A percentile compares a stretch with the other conserved stretches of the same genome.
Conservation (phyloP, 2,797 vertebrate genomes). For the Helostoma temminkii region DNA sequence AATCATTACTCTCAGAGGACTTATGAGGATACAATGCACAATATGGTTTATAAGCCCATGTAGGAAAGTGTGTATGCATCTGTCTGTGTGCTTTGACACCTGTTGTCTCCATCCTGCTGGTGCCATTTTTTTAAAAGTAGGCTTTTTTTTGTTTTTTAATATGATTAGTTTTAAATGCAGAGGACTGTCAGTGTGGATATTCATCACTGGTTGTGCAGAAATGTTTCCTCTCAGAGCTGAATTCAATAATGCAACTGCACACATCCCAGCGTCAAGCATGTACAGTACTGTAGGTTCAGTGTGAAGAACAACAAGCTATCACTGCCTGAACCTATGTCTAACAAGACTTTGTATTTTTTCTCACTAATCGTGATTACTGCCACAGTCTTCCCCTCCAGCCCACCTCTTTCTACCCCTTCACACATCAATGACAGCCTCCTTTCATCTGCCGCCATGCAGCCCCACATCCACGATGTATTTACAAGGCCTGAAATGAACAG, state of each 20-base stretch:
- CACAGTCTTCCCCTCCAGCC: conserved; percentile 76
- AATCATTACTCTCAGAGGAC: conserved; percentile 81
- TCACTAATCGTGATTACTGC: conserved; percentile 77
- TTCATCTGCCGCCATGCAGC: conserved; percentile 73
- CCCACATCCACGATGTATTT: conserved; percentile 75
- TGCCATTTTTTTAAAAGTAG: conserved; percentile 39
- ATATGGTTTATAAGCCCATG: conserved; percentile 50
- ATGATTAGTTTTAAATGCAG: conserved; percentile 41
- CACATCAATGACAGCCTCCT: conserved; percentile 77
- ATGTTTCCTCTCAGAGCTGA: conserved; percentile 20
- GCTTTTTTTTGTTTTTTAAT: conserved; percentile 57
- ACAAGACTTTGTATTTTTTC: conserved; percentile 76
- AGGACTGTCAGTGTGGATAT: conserved; percentile 27
- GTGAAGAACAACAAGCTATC: conserved; percentile 57
- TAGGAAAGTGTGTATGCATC: conserved; percentile 29
- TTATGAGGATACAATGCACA: conserved; percentile 63
- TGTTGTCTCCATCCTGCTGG: conserved; percentile 73
- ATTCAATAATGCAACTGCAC: conserved; percentile 23
- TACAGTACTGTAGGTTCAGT: conserved; percentile 35
- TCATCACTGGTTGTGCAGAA: conserved; percentile 15
- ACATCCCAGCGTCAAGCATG: conserved; percentile 49
- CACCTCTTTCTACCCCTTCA: conserved; percentile 70
- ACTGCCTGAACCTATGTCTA: conserved; percentile 72
- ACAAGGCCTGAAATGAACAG: conserved; percentile 81
- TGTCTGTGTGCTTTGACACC: conserved; percentile 65